Base-by-base conservation (phyloP, 2,888 invertebrate genomes). In the Panzeria rudis region DNA sequence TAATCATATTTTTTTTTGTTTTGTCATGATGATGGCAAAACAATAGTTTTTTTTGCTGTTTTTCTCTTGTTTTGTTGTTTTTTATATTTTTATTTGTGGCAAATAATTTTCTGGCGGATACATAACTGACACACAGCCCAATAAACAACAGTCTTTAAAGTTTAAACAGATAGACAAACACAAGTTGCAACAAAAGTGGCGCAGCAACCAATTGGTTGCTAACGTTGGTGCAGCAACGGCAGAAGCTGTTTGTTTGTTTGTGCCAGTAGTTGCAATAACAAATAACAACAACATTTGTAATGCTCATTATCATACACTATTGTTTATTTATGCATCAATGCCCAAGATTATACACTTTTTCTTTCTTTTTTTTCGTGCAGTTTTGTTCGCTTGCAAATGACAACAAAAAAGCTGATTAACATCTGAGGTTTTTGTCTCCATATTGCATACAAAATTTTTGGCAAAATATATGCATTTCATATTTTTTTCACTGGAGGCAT, bases 91-190 rank as follows among this genome's bases (percentile, higher is more conserved):
- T 62, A 47, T 54, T 69, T 68, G 52, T 75, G 68, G 75, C 61
- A 69, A 81, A 72, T 59, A 72, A 78, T 66, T 77, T 77, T 64
- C 76, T 64, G 76, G 56, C 76, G 83, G 69, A 83, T 83, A 59
- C 82, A 72, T 76, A 83, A 83, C 77, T 78, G 78, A 83, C 78
- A 77, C 82, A 77, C 71, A 76, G 44, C 59, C 68, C 81, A 61
- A 62, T 56, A 69, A 52, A 62, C 61, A 44, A 52, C 68, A 81
- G 35, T 44, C 47, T 50, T 8, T 35, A 35, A 9, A 52, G 52
- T 62, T 4, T 38, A n/a, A 56, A 66, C 25, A 71, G 47, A n/a
- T 62, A 56, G 13, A 62, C 35, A 68, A 1, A 54, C 41, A 44
- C 68, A 47, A 29, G 62, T n/a, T 35, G 52, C 17, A 23, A 29